phyloP scores from a whole-genome alignment of 2,888 invertebrate species.

The Entomobrya proxima region DNA sequence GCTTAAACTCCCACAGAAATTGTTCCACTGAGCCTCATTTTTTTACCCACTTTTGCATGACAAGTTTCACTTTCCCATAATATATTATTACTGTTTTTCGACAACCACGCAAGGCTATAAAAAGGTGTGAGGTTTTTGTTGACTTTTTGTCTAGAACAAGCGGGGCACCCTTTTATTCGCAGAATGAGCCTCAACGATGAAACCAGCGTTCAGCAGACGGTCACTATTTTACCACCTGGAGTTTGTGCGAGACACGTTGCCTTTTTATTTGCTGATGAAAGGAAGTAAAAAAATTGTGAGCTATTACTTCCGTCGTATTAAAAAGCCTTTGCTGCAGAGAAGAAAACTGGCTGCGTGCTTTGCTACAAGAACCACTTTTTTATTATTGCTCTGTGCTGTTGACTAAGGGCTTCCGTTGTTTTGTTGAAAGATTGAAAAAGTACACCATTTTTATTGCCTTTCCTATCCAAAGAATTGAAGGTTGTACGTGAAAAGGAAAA shows the following conservation, averaged over 20 bases:
- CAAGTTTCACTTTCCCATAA: background rate
- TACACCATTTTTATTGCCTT: conserved; percentile 5
- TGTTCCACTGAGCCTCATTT: no score
- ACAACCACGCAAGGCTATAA: background rate
- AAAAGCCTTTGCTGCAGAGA: no score
- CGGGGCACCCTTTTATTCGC: background rate
- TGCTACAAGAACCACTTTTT: no score
- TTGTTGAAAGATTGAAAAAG: background rate
- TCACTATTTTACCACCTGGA: background rate
- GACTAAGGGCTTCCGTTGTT: no score
- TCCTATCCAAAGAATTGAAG: no score
- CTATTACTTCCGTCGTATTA: background rate
- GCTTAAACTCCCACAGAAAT: no score
- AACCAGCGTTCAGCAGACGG: no score
- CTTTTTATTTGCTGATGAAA: background rate
- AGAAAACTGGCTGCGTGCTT: no score
- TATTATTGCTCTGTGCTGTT: no score
- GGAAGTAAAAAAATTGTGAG: background rate
- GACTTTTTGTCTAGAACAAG: background rate
- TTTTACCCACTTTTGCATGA: no score
- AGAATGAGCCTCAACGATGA: background rate
- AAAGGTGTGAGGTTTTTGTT: background rate
- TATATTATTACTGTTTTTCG: background rate
- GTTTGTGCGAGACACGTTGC: background rate
- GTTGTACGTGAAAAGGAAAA: background rate